Evolutionary conservation across 1,140 invertebrate species (phyloP).

Genomic region (Drosophila subpulchrella): DNA sequence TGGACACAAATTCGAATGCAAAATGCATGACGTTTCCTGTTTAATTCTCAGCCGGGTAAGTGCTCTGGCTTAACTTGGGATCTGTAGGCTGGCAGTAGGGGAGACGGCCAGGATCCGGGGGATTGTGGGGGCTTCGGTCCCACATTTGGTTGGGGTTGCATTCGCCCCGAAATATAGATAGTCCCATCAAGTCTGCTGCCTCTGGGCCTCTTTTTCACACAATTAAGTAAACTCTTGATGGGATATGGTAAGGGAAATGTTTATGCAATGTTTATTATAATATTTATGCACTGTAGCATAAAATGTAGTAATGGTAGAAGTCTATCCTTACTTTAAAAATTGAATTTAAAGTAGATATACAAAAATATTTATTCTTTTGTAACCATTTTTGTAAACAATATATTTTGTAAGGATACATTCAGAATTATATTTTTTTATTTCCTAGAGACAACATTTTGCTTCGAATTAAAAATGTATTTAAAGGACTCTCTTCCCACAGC

Average conservation of each 20-base stretch:
- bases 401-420: no score
- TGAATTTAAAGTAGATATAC: no score
- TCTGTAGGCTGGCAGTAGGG: slow-evolving; percentile 15
- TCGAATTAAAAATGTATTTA: background rate
- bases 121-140: slow-evolving; percentile 3
- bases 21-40: slow-evolving; percentile 77
- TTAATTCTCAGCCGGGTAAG: slow-evolving; percentile 74
- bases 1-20: slow-evolving; percentile 61
- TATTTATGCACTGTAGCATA: no score
- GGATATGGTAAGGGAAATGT: background rate
- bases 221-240: slow-evolving; percentile 14
- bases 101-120: background rate
- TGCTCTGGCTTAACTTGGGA: slow-evolving; percentile 57
- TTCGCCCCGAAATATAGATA: background rate
- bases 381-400: no score
- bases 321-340: no score
- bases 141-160: background rate
- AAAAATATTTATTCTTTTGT: no score
- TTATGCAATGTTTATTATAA: no score
- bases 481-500: background rate
- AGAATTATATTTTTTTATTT: no score
- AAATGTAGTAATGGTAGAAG: no score
- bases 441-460: no score
- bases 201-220: slow-evolving; percentile 22
- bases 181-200: slow-evolving; percentile 12